Evolutionary conservation across 1,140 invertebrate genomes (phyloP).

Genomic region (Marisa cornuarietis): DNA sequence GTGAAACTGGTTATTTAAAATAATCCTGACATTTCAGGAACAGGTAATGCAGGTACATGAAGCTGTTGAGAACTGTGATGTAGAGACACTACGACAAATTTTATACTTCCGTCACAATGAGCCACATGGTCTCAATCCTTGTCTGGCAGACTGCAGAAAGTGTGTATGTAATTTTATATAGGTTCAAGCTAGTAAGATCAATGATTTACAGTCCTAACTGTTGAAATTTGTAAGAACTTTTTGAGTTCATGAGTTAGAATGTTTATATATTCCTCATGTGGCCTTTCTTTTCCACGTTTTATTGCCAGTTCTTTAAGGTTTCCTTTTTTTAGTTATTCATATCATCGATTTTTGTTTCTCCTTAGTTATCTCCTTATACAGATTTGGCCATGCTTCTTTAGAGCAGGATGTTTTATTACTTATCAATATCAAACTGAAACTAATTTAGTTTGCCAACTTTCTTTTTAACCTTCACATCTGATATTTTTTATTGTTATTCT

Average conservation of each 20-base stretch:
- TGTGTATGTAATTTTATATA: constrained; percentile 19
- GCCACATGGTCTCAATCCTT: constrained; percentile 28
- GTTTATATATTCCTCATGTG: neutral
- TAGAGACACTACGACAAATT: constrained; percentile 35
- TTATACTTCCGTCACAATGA: constrained; percentile 38
- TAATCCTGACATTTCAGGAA: constrained; percentile 15
- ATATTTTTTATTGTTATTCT: neutral
- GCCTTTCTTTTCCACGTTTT: neutral
- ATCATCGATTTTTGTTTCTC: no score
- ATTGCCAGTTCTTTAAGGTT: neutral
- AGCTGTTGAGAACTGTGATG: constrained; percentile 38
- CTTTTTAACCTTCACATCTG: neutral
- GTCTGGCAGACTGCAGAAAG: constrained; percentile 38
- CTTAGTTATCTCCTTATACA: no score
- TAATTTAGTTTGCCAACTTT: no score
- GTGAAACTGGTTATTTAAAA: no score
- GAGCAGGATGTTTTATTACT: no score
- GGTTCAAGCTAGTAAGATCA: neutral
- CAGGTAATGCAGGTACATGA: constrained; percentile 34
- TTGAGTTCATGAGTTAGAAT: no score
- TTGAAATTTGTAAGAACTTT: neutral
- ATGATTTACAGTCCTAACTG: neutral
- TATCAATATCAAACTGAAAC: no score
- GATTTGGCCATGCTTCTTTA: no score
- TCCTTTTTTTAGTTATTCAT: neutral